Evolutionary conservation across 2,113 vertebrate species (phyloP).

Genomic region (Platycercus adscitus): DNA sequence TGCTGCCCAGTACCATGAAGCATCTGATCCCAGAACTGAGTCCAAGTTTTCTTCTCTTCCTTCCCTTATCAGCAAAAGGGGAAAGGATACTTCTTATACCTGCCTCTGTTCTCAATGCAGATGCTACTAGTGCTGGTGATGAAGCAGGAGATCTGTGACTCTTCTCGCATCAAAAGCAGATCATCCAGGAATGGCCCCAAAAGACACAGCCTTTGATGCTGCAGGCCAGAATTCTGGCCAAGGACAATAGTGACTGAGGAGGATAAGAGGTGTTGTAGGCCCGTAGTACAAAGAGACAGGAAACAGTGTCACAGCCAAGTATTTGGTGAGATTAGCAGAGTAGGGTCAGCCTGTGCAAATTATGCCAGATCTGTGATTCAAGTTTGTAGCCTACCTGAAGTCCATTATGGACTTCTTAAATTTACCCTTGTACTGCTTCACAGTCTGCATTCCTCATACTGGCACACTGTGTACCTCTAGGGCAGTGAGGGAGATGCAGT

Average conservation of each 20-base stretch:
- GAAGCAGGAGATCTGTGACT: neutral
- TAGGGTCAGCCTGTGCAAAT: neutral
- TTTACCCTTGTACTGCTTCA: neutral
- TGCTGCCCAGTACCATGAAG: neutral
- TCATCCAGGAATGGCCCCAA: neutral
- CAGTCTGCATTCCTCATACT: neutral
- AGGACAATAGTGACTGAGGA: neutral
- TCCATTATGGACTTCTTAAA: neutral
- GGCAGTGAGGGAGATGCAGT: neutral
- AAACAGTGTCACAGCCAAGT: neutral
- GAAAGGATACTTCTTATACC: neutral
- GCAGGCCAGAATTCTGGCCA: neutral
- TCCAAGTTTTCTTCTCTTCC: neutral
- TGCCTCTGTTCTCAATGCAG: neutral
- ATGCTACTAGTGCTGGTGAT: neutral
- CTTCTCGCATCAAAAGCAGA: neutral
- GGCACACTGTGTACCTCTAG: neutral
- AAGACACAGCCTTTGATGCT: neutral
- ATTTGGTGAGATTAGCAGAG: neutral
- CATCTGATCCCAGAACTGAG: neutral
- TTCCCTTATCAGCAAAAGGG: neutral
- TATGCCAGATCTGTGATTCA: neutral
- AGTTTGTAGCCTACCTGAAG: neutral
- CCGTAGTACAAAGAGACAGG: neutral
- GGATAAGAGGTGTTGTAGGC: neutral